phyloP scores from a whole-genome alignment of 2,797 vertebrate genomes.

The Phoebastria nigripes region DNA sequence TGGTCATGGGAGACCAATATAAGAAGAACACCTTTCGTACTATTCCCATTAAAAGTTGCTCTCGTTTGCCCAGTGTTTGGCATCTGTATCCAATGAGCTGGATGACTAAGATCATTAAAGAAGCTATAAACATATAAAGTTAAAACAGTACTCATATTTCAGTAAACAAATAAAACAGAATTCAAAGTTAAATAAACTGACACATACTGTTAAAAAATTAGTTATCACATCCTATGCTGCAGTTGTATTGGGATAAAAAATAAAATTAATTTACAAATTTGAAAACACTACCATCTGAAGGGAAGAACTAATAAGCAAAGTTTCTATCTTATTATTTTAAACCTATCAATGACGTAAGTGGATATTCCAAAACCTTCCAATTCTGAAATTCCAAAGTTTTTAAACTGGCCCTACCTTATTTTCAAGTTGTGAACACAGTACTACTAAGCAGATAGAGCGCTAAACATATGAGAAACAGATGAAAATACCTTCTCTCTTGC shows the following conservation, averaged over 20 bases:
- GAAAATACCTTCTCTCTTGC: constrained; percentile 92
- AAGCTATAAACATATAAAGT: not conserved
- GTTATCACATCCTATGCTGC: not conserved
- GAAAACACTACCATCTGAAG: not conserved
- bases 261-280: not conserved
- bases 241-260: not conserved
- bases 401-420: not conserved
- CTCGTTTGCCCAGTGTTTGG: not conserved
- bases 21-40: not conserved
- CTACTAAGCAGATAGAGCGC: not conserved
- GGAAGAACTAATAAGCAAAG: not conserved
- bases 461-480: not conserved
- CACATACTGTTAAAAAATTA: not conserved
- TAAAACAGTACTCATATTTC: not conserved
- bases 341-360: not conserved
- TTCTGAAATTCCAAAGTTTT: not conserved
- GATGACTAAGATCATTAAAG: not conserved
- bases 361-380: not conserved
- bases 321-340: not conserved
- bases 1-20: not conserved
- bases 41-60: not conserved
- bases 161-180: not conserved
- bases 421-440: not conserved
- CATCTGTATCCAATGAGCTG: not conserved
- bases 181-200: not conserved